Conservation (phyloP, 2,888 invertebrate species). For the Xanthia icteritia region DNA sequence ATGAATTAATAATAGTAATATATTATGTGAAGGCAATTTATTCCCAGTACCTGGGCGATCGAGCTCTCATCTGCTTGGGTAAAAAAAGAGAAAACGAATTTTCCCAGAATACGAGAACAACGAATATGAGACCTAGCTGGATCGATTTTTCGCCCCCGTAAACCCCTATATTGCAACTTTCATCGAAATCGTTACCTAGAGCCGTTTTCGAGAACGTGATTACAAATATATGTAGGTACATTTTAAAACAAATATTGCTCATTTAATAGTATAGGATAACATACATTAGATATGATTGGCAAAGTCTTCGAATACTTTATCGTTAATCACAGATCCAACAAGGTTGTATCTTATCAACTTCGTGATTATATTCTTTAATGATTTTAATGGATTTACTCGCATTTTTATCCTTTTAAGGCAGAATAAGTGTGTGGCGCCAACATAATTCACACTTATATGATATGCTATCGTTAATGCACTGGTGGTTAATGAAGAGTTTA, state of each 20-base stretch:
- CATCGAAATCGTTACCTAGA: too few relatives aligned
- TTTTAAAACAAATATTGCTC: background rate
- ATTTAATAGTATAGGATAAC: background rate
- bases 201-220: too few relatives aligned
- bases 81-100: too few relatives aligned
- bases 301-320: slow-evolving; percentile 22
- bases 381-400: background rate
- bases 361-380: slow-evolving; percentile 14
- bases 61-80: too few relatives aligned
- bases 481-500: slow-evolving; percentile 25
- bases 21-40: too few relatives aligned
- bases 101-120: too few relatives aligned
- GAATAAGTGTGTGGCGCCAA: slow-evolving; percentile 27
- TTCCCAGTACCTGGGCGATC: too few relatives aligned
- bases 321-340: slow-evolving; percentile 24
- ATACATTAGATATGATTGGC: slow-evolving; percentile 29
- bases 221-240: too few relatives aligned
- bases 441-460: slow-evolving; percentile 35
- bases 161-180: too few relatives aligned
- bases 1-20: too few relatives aligned
- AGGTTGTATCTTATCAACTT: slow-evolving; percentile 15
- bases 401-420: slow-evolving; percentile 25
- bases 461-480: slow-evolving; percentile 16
- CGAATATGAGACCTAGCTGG: too few relatives aligned
- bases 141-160: too few relatives aligned